Evolutionary conservation across 2,113 vertebrate species (phyloP).

Genomic region (Vombatus ursinus): DNA sequence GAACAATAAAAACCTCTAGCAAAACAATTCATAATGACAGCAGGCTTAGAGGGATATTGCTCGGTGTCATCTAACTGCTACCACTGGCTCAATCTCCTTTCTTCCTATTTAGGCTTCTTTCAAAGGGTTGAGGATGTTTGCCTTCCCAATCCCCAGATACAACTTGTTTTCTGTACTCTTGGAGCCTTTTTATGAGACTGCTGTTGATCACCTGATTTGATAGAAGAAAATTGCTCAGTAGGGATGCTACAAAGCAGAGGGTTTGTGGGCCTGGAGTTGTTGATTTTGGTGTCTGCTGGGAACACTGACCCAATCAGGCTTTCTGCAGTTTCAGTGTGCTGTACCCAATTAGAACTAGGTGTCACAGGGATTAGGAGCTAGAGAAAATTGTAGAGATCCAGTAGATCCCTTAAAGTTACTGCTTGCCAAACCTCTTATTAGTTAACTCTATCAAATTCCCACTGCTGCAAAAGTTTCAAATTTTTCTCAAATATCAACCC

Average conservation of each 20-base stretch:
- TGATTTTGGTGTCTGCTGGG: neutral
- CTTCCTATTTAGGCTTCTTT: conserved; percentile 26
- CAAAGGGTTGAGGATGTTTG: neutral
- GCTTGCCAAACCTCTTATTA: neutral
- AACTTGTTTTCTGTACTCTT: neutral
- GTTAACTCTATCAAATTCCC: neutral
- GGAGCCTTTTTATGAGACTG: neutral
- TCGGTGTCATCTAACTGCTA: conserved; percentile 44
- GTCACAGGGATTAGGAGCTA: neutral
- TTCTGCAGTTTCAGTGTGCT: neutral
- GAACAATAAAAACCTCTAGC: conserved; percentile 60
- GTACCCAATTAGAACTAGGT: neutral
- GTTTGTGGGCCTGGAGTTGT: neutral
- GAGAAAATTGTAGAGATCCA: neutral
- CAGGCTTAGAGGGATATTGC: conserved; percentile 21
- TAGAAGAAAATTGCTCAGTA: conserved; percentile 10
- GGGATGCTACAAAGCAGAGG: neutral
- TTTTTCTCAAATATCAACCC: neutral
- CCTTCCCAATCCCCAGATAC: neutral
- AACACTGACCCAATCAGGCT: neutral
- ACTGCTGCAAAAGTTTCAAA: neutral
- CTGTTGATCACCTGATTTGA: neutral
- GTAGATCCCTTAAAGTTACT: neutral
- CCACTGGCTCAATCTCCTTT: neutral
- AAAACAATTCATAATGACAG: conserved; percentile 48